phyloP scores from a whole-genome alignment of 1,140 invertebrate genomes.

The Eurosta solidaginis region DNA sequence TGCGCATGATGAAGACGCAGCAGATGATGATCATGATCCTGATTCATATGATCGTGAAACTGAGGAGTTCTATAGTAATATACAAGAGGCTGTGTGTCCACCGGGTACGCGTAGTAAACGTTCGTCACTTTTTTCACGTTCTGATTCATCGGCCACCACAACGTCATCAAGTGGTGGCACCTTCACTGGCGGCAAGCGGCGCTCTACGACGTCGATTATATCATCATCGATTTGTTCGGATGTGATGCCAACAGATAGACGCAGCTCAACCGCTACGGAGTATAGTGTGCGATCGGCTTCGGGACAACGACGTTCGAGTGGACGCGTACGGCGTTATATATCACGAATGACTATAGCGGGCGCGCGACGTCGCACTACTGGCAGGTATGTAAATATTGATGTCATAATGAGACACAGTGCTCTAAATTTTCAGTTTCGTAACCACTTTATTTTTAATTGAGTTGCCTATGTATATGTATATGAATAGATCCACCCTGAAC shows the following conservation, averaged over 20 bases:
- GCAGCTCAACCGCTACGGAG: constrained; percentile 56
- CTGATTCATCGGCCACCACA: constrained; percentile 57
- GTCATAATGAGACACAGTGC: too few relatives aligned
- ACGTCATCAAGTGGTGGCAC: constrained; percentile 54
- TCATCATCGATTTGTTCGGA: constrained; percentile 57
- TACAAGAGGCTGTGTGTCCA: constrained; percentile 46
- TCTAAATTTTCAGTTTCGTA: too few relatives aligned
- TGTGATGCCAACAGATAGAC: constrained; percentile 49
- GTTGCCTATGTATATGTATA: too few relatives aligned
- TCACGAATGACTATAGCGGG: constrained; percentile 57
- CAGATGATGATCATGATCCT: constrained; percentile 47
- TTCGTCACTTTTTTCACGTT: constrained; percentile 56
- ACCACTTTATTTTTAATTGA: background rate
- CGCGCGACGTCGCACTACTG: constrained; percentile 55
- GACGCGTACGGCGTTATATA: constrained; percentile 51
- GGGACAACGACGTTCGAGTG: constrained; percentile 48
- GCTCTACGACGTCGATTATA: constrained; percentile 56
- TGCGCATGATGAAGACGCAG: background rate
- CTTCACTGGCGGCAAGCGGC: constrained; percentile 44
- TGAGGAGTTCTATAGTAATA: constrained; percentile 56
- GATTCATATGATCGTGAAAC: constrained; percentile 54
- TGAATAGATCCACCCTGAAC: too few relatives aligned
- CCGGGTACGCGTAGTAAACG: constrained; percentile 46
- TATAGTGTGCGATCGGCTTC: constrained; percentile 45
- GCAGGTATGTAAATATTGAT: constrained; percentile 56